Base-by-base conservation (phyloP, 1,140 invertebrate species). In the Caenorhabditis remanei region DNA sequence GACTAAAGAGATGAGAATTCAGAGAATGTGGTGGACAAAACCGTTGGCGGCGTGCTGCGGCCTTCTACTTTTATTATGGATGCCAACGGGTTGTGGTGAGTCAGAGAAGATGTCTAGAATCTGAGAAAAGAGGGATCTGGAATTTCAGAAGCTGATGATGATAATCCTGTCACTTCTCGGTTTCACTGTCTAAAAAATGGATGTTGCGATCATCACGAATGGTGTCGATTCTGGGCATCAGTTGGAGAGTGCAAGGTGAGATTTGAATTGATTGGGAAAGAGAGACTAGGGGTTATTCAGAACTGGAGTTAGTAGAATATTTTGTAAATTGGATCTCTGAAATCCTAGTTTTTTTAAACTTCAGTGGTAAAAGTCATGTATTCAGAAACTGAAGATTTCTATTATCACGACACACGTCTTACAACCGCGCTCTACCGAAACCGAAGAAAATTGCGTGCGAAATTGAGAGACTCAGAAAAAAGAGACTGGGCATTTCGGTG, bases 121-220 rank as follows among this genome's bases (percentile, higher is more conserved):
- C 4, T 14, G 16, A 14, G 53, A 75, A n/a, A 53, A 53, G 50
- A 19, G 14, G 5, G 16, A 58, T 53, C 0, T 0, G 61, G 61
- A 63, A 6, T 21, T 83, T 83, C 79, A 83, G 86, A 71, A 43
- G 79, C 82, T 53, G 79, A 58, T 32, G 58, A 84, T 56, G 79
- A 83, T 63, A 53, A 83, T 83, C 91, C 91, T 53, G 82, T 93
- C 4, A 92, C 90, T 8, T 43, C 79, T 53, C 90, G 90, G 32
- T 92, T 92, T 84, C 92, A 92, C 67, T 92, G 91, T 50, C 86
- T 90, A n/a, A 85, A 82, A 46, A 92, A 92, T 87, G 91, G 92
- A 3, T 92, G 91, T 83, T 92, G 91, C 71, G 91, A 92, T 87
- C 92, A 93, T 65, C 91, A 92, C 63, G 91, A 92, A 88, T 92